These are phyloP conservation scores for Ceratosolen fusciceps DNA, from an alignment of 1,140 invertebrate genomes.

Conservation along the genomic window DNA sequence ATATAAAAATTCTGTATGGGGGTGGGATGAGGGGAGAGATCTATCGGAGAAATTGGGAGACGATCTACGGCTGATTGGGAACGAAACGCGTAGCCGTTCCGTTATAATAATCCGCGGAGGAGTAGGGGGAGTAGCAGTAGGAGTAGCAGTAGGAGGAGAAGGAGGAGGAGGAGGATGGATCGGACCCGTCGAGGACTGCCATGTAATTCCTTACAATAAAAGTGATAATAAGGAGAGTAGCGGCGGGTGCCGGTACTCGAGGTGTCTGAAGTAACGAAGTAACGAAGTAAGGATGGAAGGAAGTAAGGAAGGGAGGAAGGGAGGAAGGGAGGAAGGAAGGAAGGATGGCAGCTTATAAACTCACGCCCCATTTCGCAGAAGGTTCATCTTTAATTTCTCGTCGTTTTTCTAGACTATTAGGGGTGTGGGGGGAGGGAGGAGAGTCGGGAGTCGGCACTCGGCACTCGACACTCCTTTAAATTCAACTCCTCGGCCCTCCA, in stretches of 20 bases:
- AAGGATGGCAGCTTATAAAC: slow-evolving; percentile 64
- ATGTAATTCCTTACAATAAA: slow-evolving; percentile 37
- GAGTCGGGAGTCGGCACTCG: slow-evolving; percentile 62
- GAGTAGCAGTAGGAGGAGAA: too few species aligned
- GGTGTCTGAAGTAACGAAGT: background rate
- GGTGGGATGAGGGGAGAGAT: too few species aligned
- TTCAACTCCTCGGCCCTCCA: slow-evolving; percentile 55
- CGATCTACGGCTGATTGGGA: too few species aligned
- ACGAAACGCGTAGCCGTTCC: too few species aligned
- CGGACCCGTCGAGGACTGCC: slow-evolving; percentile 12
- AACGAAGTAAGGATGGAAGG: slow-evolving; percentile 3
- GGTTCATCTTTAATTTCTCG: slow-evolving; percentile 73
- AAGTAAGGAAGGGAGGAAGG: background rate
- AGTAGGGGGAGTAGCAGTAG: too few species aligned
- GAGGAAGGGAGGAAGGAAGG: slow-evolving; percentile 9
- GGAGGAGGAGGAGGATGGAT: background rate
- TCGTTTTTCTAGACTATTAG: slow-evolving; percentile 66
- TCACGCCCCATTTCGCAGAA: slow-evolving; percentile 70
- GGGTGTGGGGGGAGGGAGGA: slow-evolving; percentile 53
- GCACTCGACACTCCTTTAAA: slow-evolving; percentile 70
- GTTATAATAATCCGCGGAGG: too few species aligned
- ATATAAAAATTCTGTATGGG: too few species aligned
- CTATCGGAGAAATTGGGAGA: too few species aligned
- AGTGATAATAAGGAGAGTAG: slow-evolving; percentile 39
- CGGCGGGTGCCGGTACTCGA: too few species aligned